phyloP scores from a whole-genome alignment of 2,888 invertebrate species.

The Resseliella maxima region DNA sequence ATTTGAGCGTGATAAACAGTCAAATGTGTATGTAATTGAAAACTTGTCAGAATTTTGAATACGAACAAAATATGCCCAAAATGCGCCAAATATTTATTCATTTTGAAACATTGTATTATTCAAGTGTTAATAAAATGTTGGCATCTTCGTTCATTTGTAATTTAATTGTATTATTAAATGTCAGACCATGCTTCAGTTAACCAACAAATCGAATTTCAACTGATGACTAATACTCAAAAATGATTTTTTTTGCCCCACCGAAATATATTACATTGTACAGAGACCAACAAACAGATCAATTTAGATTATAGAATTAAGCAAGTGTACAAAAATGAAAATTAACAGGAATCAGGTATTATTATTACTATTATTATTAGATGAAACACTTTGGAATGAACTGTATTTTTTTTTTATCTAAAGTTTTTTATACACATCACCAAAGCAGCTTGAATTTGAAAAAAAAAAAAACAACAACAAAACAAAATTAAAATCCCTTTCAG shows the following conservation, averaged over 20 bases:
- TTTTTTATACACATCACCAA: neutral
- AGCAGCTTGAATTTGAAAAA: slow-evolving; percentile 1
- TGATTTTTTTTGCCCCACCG: no score
- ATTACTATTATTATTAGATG: neutral
- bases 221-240: neutral
- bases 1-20: slow-evolving; percentile 31
- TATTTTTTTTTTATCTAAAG: neutral
- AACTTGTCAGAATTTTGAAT: neutral
- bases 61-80: neutral
- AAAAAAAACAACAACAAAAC: neutral
- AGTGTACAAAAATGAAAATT: neutral
- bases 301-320: neutral
- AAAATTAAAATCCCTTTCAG: neutral
- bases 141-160: neutral
- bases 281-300: neutral
- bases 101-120: neutral
- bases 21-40: slow-evolving; percentile 42
- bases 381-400: neutral
- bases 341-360: no score
- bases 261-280: neutral
- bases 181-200: slow-evolving; percentile 11
- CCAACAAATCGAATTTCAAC: neutral
- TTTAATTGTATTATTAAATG: neutral
- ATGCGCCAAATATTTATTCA: slow-evolving; percentile 14
- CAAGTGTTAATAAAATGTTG: neutral